A percentile compares a stretch with the other conserved stretches of the same genome.
These are phyloP conservation scores for Siphamia tubifer DNA, from an alignment of 2,113 vertebrate genomes.

Conservation along the genomic window DNA sequence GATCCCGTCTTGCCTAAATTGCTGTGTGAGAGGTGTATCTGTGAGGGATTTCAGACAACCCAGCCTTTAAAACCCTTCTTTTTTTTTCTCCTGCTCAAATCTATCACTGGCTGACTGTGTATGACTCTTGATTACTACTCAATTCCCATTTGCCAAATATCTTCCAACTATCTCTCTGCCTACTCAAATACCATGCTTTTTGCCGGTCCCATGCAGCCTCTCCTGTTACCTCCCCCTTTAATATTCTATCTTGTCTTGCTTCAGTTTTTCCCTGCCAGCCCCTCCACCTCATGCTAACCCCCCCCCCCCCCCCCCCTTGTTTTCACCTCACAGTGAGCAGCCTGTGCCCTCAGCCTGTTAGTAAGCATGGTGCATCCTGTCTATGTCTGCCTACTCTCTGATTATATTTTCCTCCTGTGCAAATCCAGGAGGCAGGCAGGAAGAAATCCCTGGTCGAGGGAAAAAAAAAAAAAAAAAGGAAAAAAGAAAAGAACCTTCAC, in stretches of 20 bases:
- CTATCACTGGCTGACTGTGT: not conserved
- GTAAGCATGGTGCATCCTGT: constrained; percentile 16
- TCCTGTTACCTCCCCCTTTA: not conserved
- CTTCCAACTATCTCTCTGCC: not conserved
- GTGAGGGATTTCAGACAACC: constrained; percentile 24
- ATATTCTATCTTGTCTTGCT: constrained; percentile 1
- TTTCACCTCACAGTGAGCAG: constrained; percentile 36
- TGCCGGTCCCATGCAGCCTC: not conserved
- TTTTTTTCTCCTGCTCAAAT: constrained; percentile 6
- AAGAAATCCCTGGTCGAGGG: constrained; percentile 17
- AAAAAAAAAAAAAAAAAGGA: too few relatives aligned
- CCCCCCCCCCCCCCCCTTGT: not conserved
- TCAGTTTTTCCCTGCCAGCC: not conserved
- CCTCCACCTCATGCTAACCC: not conserved
- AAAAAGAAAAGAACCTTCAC: too few relatives aligned
- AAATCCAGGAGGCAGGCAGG: constrained; percentile 20
- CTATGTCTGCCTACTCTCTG: constrained; percentile 19
- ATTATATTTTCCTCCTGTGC: constrained; percentile 31
- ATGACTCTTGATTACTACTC: constrained; percentile 8
- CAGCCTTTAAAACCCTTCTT: constrained; percentile 3
- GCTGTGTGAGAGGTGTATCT: constrained; percentile 23
- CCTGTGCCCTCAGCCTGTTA: constrained; percentile 26
- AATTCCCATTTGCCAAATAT: not conserved
- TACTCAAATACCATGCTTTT: not conserved
- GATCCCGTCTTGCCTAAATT: constrained; percentile 11